Base-by-base conservation (phyloP, 2,797 vertebrate genomes). In the Cirrhinus molitorella region DNA sequence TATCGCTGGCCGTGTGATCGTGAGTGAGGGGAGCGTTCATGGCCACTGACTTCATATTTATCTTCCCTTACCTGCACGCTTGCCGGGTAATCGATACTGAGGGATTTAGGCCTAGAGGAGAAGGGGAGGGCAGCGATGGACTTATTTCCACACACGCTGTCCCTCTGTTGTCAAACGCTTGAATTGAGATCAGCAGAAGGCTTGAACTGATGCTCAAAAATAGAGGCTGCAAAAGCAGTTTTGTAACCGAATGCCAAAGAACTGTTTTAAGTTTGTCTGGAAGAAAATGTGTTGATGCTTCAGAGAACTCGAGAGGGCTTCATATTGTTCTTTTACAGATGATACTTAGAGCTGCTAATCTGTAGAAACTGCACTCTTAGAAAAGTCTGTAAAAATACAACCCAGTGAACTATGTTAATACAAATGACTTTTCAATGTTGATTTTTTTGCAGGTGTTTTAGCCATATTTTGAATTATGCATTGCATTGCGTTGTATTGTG, bases 11-110 rank as follows among this genome's bases (percentile, higher is more conserved):
- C 23, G 9, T 76, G 55, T 74, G 92, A 91, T 88, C 88, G 70
- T 88, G 89, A 91, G 87, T 81, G 85, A 91, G 90, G 85, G 89
- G 89, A 88, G 88, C 88, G 85, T 91, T 94, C 93, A 93, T 88
- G 91, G 91, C 89, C 90, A 88, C 88, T 86, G 91, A 91, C 91
- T 92, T 88, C 88, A 89, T 93, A 94, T 94, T 94, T 93, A 91
- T 95, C 92, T 92, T 92, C 87, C 89, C 73, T 88, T 63, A 82
- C 92, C 89, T 89, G 75, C 59, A 86, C 89, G 88, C 88, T 89
- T 89, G 88, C 84, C 86, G 87, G 83, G 87, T 87, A 91, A 94
- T 95, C 94, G 91, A 95, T 95, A 94, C 86, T 80, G 84, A 87
- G 85, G 84, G 89, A 91, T 91, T 92, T 85, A 88, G 88, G 91